phyloP scores from a whole-genome alignment of 2,797 vertebrate species.

The Acomys russatus region DNA sequence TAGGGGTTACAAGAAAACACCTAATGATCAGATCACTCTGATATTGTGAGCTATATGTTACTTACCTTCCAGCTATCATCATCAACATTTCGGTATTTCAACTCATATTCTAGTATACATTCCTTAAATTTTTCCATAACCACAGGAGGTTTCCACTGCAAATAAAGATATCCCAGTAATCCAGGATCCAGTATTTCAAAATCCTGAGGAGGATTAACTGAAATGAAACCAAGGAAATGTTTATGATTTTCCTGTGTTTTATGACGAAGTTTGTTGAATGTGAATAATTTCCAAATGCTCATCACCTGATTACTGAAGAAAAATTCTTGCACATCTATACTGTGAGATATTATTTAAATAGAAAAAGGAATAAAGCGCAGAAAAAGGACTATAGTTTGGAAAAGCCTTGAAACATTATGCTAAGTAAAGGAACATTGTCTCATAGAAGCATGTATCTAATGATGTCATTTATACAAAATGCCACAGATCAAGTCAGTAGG shows the following conservation, averaged over 20 bases:
- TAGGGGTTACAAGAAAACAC: conserved; percentile 48
- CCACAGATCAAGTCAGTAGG: conserved; percentile 4
- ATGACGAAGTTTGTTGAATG: conserved; percentile 17
- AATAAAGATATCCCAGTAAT: conserved; percentile 86
- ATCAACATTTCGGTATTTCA: conserved; percentile 81
- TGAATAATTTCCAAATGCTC: background rate
- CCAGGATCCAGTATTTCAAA: conserved; percentile 88
- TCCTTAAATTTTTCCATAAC: conserved; percentile 44
- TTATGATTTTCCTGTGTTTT: conserved; percentile 30
- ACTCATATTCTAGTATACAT: conserved; percentile 85
- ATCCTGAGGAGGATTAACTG: conserved; percentile 87
- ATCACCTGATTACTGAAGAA: conserved; percentile 12
- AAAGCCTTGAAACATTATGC: conserved; percentile 43
- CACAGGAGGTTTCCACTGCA: conserved; percentile 87
- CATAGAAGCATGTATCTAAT: background rate
- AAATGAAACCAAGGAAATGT: conserved; percentile 68
- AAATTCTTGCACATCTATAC: background rate
- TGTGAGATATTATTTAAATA: conserved; percentile 2
- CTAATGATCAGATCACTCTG: conserved; percentile 21
- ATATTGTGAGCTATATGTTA: background rate
- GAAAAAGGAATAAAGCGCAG: conserved; percentile 26
- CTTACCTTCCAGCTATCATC: conserved; percentile 88
- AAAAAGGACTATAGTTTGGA: conserved; percentile 3
- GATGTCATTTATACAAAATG: conserved; percentile 37
- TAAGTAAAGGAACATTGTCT: conserved; percentile 36